Conservation (phyloP, 2,113 vertebrate species). For the Lipotes vexillifer region DNA sequence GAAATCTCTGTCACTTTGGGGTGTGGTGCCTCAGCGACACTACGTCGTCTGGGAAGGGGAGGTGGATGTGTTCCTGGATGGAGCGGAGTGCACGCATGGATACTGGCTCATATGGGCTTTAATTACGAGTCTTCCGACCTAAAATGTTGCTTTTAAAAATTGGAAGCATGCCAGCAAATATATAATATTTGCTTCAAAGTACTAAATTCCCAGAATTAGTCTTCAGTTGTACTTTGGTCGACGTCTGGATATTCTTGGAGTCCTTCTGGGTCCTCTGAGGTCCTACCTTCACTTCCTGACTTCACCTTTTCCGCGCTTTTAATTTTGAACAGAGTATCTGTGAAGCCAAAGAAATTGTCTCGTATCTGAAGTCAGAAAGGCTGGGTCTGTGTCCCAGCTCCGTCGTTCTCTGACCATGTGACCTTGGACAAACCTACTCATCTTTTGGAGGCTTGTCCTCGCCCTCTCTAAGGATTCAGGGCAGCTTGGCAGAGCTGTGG, state of each 20-base stretch:
- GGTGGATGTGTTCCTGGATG: background rate
- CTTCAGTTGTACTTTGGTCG: accelerated
- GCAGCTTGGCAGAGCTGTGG: accelerated
- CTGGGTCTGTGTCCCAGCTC: background rate
- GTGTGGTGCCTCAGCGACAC: background rate
- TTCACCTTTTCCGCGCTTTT: background rate
- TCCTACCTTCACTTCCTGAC: background rate
- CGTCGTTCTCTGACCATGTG: accelerated
- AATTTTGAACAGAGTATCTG: background rate
- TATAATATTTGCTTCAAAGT: background rate
- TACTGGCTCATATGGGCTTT: background rate
- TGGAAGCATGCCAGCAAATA: background rate
- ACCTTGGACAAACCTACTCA: no score
- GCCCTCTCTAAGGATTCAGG: background rate
- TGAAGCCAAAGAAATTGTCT: background rate
- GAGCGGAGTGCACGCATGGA: background rate
- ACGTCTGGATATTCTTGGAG: background rate
- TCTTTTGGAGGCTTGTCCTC: background rate
- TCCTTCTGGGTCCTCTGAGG: background rate
- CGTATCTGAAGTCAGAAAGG: background rate
- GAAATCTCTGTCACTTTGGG: background rate
- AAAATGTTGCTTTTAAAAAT: background rate
- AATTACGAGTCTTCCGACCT: background rate
- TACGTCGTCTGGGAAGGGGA: accelerated
- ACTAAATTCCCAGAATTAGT: background rate